Evolutionary conservation across 2,797 vertebrate genomes (phyloP), one percentile per base, ranked within the genome.

Genomic region (Typhlichthys subterraneus): DNA sequence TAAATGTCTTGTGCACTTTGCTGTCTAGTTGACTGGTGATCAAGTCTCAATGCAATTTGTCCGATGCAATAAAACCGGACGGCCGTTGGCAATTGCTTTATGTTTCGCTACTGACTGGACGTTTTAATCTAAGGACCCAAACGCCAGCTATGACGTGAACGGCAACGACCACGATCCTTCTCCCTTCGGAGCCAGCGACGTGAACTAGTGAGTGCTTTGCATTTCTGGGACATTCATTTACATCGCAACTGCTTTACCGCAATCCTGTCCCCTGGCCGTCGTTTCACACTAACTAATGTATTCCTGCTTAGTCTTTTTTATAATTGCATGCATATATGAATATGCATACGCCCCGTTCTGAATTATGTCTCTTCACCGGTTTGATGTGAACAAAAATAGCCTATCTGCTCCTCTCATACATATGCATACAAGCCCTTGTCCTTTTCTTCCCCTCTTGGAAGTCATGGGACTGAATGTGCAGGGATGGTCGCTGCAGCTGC

Each of bases 381-480:
- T 85, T 88, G 85, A 87, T 88, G 83, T 79, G 33, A 54, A 75
- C 72, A 52, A 73, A 86, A 87, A 89, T 84, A 89, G 82, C 71
- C 69, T 12, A 6, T 77, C 73, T 79, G 33, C 33, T 69, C 73
- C 63, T 72, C 82, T 89, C 87, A 87, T 90, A 73, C 84, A 88
- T 89, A 88, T 89, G 86, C 77, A 86, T 81, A 70, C 61, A 68
- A 78, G 73, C 73, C 79, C 70, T 13, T 69, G 68, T 86, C 84
- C 75, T 77, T 74, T 80, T 81, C 1, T 38, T 82, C 69, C 67
- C 80, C 82, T 83, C 68, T 88, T 75, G 72, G 61, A 89, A 98
- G 97, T 90, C 97, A 98, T 54, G 97, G 97, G 87, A 99, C 96
- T 33, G 93, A 93, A 85, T 98, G 97, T 85, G 97, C 97, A 61